A percentile compares a stretch with the other conserved stretches of the same genome.
phyloP scores from a whole-genome alignment of 2,888 invertebrate species.

The Isoperla grammatica region DNA sequence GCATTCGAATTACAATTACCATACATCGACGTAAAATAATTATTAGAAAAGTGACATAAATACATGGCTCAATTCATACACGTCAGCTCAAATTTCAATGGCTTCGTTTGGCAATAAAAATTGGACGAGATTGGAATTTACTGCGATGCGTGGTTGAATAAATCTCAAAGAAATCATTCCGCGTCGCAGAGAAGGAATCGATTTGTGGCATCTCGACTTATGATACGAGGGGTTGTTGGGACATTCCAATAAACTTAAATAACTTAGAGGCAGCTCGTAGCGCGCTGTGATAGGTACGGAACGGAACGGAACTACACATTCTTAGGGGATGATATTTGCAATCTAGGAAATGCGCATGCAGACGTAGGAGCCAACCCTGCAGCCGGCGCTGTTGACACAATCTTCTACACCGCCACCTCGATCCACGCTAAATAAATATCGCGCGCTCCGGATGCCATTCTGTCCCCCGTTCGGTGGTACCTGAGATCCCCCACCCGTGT shows the following conservation, averaged over 20 bases:
- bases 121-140: constrained; percentile 16
- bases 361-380: not conserved
- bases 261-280: not conserved
- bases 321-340: too few species aligned
- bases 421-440: constrained; percentile 16
- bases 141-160: constrained; percentile 8
- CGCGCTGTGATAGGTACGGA: too few species aligned
- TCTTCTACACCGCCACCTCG: constrained; percentile 7
- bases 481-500: not conserved
- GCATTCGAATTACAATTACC: constrained; percentile 16
- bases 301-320: too few species aligned
- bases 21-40: constrained; percentile 9
- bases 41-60: constrained; percentile 8
- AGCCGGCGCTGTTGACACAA: constrained; percentile 13
- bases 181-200: constrained; percentile 10
- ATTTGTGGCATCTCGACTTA: constrained; percentile 12
- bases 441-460: not conserved
- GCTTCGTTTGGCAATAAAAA: constrained; percentile 3
- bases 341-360: not conserved
- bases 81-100: constrained; percentile 1
- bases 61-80: constrained; percentile 13
- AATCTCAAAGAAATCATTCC: constrained; percentile 20
- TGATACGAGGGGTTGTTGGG: constrained; percentile 6
- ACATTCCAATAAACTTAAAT: constrained; percentile 16
- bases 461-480: too few species aligned